Evolutionary conservation across 2,113 vertebrate species (phyloP).

Genomic region (Empidonax alnorum): DNA sequence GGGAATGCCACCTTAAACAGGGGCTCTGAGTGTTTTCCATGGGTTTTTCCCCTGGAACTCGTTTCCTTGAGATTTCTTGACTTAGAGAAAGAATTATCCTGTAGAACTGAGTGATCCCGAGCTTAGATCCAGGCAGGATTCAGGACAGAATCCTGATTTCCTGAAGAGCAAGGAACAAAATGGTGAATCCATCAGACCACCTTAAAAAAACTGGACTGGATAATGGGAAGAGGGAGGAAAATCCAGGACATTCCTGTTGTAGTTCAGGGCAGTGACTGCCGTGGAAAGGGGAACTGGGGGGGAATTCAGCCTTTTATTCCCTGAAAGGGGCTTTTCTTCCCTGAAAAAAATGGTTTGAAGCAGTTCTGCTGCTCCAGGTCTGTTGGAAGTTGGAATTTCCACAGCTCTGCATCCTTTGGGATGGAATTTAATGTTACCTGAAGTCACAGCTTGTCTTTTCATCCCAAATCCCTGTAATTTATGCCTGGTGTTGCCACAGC

Average conservation of each 20-base stretch:
- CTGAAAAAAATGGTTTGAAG: background rate
- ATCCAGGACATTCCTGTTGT: background rate
- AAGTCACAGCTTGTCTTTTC: background rate
- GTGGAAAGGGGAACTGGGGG: background rate
- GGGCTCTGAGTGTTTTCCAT: background rate
- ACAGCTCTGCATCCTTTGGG: background rate
- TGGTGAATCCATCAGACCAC: background rate
- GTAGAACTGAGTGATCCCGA: background rate
- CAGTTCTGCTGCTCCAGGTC: background rate
- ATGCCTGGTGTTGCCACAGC: background rate
- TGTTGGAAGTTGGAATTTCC: background rate
- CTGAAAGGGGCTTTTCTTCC: background rate
- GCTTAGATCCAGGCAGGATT: background rate
- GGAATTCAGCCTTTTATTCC: background rate
- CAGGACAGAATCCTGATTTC: background rate
- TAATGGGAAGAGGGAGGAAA: background rate
- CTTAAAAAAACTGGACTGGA: background rate
- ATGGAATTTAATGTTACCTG: background rate
- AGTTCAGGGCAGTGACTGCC: background rate
- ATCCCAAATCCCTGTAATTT: background rate
- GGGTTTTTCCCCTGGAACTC: fast-evolving
- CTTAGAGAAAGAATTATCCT: background rate
- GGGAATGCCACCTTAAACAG: background rate
- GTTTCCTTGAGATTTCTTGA: background rate
- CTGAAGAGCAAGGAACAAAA: background rate